Conservation (phyloP, 2,888 invertebrate genomes). For the Acrobasis repandana region DNA sequence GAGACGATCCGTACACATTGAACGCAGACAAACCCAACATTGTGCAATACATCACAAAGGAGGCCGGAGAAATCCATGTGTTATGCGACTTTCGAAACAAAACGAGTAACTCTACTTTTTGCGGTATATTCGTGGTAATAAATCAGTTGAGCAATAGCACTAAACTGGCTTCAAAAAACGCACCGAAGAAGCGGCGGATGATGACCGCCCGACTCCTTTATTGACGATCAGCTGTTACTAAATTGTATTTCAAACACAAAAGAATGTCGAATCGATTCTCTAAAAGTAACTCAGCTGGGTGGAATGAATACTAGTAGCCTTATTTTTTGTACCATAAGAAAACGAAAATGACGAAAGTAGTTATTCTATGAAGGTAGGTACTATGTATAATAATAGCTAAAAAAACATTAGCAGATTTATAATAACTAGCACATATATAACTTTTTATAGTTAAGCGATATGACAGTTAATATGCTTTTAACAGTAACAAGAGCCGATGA, state of each 20-base stretch:
- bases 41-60: constrained; percentile 76
- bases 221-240: constrained; percentile 49
- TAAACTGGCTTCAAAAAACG: constrained; percentile 48
- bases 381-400: no score
- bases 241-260: constrained; percentile 21
- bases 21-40: constrained; percentile 62
- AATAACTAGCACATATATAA: background rate
- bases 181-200: constrained; percentile 43
- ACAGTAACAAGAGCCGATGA: constrained; percentile 32
- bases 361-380: no score
- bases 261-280: background rate
- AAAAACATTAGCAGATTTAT: background rate
- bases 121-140: constrained; percentile 54
- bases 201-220: constrained; percentile 38
- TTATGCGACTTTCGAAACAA: constrained; percentile 62
- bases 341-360: no score
- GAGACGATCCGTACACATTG: constrained; percentile 55
- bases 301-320: background rate
- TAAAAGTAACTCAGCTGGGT: constrained; percentile 3
- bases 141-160: constrained; percentile 70
- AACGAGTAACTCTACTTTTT: constrained; percentile 61
- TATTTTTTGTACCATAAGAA: background rate
- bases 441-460: background rate
- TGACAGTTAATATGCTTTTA: background rate
- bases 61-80: constrained; percentile 70